Evolutionary conservation across 2,888 invertebrate genomes (phyloP), one percentile per base, ranked within the genome.

Genomic region (Trypoxylon attenuatum): DNA sequence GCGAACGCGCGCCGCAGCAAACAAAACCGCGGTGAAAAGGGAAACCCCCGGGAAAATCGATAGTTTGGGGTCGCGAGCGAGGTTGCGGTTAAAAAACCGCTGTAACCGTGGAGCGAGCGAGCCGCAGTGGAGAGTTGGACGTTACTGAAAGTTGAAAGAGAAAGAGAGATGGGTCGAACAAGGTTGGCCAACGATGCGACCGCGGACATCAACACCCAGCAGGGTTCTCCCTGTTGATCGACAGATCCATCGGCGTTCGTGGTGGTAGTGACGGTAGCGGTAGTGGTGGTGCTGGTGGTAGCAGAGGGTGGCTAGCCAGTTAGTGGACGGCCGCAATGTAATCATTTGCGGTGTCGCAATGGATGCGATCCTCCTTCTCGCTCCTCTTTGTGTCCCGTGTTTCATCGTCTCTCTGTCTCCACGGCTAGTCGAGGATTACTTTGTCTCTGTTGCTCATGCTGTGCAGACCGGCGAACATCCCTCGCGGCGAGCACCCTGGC

Each of bases 311-410:
- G 76, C 77, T 74, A 81, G 82, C 81, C 82, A 83, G 84, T 85
- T 85, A 84, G 85, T 74, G 82, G 82, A 81, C 72, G 73, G 73
- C 85, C 84, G 80, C 84, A 84, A 80, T 83, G 84, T 85, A 84
- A 86, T 85, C 85, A 84, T 85, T 84, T 84, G 85, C 77, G 85
- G 84, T 81, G 68, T 72, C 64, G 77, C 77, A 81, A 82, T 82
- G 78, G 81, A 79, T 77, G 76, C 71, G 13, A 33, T 38, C 58
- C 13, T 38, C 51, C 54, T 49, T 54, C 33, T 25, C 41, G 62
- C 58, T 38, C 27, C 39, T 29, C 15, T 23, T n/a, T 29, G 41
- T 13, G 38, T 43, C 62, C 42, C 49, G n/a, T 38, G 51, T 27
- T 47, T 39, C 54, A 51, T 52, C 39, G 43, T 33, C 42, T 29